Conservation (phyloP, 2,888 invertebrate species). For the Lepidonotus clava region DNA sequence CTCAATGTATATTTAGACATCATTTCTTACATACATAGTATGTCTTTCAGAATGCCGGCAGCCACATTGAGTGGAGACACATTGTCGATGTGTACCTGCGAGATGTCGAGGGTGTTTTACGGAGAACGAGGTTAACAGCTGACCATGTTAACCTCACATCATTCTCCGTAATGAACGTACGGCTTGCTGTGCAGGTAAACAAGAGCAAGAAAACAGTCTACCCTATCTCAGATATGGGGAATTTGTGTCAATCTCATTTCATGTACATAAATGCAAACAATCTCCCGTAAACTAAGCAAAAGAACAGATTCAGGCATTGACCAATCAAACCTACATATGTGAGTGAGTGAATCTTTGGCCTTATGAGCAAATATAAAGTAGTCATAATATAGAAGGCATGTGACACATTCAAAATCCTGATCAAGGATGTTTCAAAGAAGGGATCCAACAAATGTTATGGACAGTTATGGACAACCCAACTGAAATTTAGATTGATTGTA, state of each 20-base stretch:
- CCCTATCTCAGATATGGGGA: neutral
- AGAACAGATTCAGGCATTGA: neutral
- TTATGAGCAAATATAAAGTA: no score
- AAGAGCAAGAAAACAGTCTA: neutral
- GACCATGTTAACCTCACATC: conserved; percentile 55
- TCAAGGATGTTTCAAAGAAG: no score
- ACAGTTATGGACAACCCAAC: neutral
- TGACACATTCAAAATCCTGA: neutral
- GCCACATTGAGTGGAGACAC: conserved; percentile 52
- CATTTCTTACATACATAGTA: no score
- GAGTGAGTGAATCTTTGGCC: neutral
- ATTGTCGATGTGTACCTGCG: conserved; percentile 9
- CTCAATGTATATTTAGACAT: no score
- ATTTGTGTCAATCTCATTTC: neutral
- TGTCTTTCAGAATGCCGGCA: conserved; percentile 49
- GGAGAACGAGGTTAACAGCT: conserved; percentile 34
- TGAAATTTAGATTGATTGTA: neutral
- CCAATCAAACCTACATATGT: no score
- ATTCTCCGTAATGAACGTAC: conserved; percentile 48
- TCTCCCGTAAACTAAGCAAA: neutral
- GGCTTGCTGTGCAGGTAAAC: conserved; percentile 47
- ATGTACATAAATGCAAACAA: neutral
- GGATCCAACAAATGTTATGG: neutral
- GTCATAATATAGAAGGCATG: no score
- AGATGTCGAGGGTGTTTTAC: neutral